Conservation (phyloP, 2,888 invertebrate species). For the Lycocerus yunnanus region DNA sequence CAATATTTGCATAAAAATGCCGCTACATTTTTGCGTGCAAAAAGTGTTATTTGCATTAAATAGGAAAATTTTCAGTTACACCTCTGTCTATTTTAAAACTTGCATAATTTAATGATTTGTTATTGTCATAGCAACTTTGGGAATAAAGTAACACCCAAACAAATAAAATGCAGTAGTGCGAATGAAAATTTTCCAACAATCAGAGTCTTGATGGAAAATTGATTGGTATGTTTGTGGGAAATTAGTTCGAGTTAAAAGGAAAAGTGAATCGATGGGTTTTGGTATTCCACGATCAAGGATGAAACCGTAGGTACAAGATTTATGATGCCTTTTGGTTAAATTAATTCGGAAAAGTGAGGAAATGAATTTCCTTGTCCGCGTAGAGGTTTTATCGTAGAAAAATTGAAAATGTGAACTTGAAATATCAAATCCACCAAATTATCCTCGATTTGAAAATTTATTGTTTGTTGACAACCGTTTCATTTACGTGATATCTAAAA, state of each 20-base stretch:
- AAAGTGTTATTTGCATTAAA: neutral
- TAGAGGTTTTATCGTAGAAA: neutral
- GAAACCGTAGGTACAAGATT: neutral
- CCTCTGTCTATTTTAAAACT: neutral
- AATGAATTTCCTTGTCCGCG: neutral
- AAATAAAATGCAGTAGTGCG: neutral
- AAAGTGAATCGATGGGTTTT: neutral
- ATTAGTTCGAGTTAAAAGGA: neutral
- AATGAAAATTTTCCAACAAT: neutral
- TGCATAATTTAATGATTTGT: conserved; percentile 17
- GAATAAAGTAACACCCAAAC: neutral
- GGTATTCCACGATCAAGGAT: neutral
- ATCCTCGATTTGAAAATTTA: neutral
- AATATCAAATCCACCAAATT: neutral
- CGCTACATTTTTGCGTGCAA: neutral
- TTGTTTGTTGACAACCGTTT: neutral
- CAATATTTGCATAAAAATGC: neutral
- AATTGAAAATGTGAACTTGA: neutral
- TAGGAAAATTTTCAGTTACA: neutral
- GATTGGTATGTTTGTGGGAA: neutral
- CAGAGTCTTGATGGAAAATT: neutral
- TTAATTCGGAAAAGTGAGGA: neutral
- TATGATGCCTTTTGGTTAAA: neutral
- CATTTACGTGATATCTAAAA: neutral
- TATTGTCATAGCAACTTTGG: conserved; percentile 20